Evolutionary conservation across 2,113 vertebrate species (phyloP), one percentile per base, ranked within the genome.

Genomic region (Syngnathus scovelli): DNA sequence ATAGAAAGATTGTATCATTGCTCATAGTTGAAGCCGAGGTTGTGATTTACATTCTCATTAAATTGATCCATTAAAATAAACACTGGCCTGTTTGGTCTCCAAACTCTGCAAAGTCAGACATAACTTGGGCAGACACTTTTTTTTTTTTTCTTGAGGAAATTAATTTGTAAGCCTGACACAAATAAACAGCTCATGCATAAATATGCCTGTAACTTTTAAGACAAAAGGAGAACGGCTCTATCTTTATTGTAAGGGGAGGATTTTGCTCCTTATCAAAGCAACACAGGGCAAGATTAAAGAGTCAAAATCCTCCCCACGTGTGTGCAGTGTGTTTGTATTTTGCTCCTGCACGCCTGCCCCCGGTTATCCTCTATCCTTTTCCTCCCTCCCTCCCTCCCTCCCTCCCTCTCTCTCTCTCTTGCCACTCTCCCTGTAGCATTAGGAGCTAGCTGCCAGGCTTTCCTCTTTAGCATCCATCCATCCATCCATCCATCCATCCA

Each of bases 251-350:
- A 80, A 83, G 80, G 81, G 76, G 71, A 78, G 79, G 82, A 84
- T 85, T 88, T 85, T 67, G 81, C 72, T 84, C 75, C 86, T 90
- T 91, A 90, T 89, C 90, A 87, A 88, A 82, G 87, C 83, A 74
- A 83, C 83, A 86, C 86, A 89, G 88, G 82, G 86, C 79, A 81
- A 87, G 89, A 89, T 90, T 89, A 90, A 85, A 85, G 85, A 86
- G 85, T 84, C 86, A 85, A 86, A 90, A 88, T 87, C 89, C 85
- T 86, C 79, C 76, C 70, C 65, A 82, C 68, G 72, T 86, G 82
- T 80, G 75, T 72, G 63, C 75, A 8, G 68, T 77, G 76, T 77
- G 67, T 76, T 66, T 68, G 69, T 81, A 68, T 86, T 82, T 44
- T 65, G 61, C 70, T 81, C 39, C 75, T 75, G 78, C 73, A 68